A percentile compares a stretch with the other conserved stretches of the same genome.
phyloP scores from a whole-genome alignment of 1,140 invertebrate species.

The Argopecten irradians region DNA sequence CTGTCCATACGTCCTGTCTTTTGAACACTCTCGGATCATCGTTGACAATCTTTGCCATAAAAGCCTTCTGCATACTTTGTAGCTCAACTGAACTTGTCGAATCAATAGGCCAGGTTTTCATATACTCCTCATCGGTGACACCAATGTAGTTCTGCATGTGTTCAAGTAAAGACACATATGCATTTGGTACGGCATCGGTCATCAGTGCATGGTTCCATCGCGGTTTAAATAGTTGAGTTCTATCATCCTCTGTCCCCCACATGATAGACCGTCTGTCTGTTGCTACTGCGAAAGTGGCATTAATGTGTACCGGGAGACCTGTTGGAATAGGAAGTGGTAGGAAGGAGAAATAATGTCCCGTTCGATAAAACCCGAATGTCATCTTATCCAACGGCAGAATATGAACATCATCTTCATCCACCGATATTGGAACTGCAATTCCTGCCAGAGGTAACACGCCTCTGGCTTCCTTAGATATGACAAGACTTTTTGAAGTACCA shows the following conservation, averaged over 20 bases:
- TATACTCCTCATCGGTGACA: slow-evolving; percentile 30
- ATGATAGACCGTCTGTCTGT: slow-evolving; percentile 49
- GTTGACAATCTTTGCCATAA: slow-evolving; percentile 18
- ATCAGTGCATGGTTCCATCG: slow-evolving; percentile 64
- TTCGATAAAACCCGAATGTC: slow-evolving; percentile 52
- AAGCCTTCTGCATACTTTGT: background rate
- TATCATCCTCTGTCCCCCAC: slow-evolving; percentile 52
- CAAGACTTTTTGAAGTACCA: slow-evolving; percentile 39
- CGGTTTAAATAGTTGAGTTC: background rate
- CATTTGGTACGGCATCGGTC: slow-evolving; percentile 42
- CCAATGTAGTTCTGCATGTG: background rate
- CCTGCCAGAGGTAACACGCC: slow-evolving; percentile 56
- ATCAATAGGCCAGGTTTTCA: slow-evolving; percentile 38
- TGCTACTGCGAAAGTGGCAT: slow-evolving; percentile 57
- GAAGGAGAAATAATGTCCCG: slow-evolving; percentile 62
- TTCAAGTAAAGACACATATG: slow-evolving; percentile 37
- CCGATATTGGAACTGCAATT: slow-evolving; percentile 42
- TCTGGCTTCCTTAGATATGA: background rate
- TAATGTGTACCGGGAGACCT: slow-evolving; percentile 59
- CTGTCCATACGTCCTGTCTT: background rate
- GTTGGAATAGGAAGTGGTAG: slow-evolving; percentile 55
- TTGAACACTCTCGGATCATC: slow-evolving; percentile 28
- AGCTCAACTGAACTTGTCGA: slow-evolving; percentile 27
- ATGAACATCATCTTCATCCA: slow-evolving; percentile 27
- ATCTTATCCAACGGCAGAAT: slow-evolving; percentile 24